Conservation (phyloP, 2,888 invertebrate species). For the Campoplex nolae region DNA sequence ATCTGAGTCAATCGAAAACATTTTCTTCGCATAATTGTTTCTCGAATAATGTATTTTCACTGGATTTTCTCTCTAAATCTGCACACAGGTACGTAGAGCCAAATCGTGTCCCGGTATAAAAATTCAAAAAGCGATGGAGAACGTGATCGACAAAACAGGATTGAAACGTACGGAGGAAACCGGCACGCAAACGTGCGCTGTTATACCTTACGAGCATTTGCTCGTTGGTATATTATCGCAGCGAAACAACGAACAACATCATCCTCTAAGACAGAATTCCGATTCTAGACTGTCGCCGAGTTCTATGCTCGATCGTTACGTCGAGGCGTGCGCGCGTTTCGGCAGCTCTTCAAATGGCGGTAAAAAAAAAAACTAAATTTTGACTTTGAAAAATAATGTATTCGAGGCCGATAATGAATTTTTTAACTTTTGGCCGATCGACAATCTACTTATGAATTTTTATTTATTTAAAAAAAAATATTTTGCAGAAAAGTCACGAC, state of each 20-base stretch:
- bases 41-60: neutral
- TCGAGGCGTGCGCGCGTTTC: slow-evolving; percentile 82
- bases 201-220: slow-evolving; percentile 91
- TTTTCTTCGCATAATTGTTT: too few species aligned
- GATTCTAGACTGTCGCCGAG: slow-evolving; percentile 86
- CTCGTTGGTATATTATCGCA: slow-evolving; percentile 87
- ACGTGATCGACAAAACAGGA: slow-evolving; percentile 70
- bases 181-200: slow-evolving; percentile 89
- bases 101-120: slow-evolving; percentile 89
- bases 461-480: neutral
- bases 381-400: slow-evolving; percentile 30
- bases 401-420: neutral
- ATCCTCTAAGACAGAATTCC: slow-evolving; percentile 72
- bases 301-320: slow-evolving; percentile 88
- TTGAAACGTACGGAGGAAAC: slow-evolving; percentile 75
- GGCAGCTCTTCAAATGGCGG: slow-evolving; percentile 73
- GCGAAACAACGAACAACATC: slow-evolving; percentile 77
- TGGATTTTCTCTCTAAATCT: neutral
- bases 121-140: slow-evolving; percentile 72
- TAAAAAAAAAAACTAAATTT: slow-evolving; percentile 56
- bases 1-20: too few species aligned
- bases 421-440: too few species aligned
- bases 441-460: too few species aligned
- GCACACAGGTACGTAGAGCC: slow-evolving; percentile 86
- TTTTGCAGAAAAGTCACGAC: slow-evolving; percentile 65